Conservation (phyloP, 30 jellyfish, hydroid and myxozoan genomes). For the Mastigias papua region DNA sequence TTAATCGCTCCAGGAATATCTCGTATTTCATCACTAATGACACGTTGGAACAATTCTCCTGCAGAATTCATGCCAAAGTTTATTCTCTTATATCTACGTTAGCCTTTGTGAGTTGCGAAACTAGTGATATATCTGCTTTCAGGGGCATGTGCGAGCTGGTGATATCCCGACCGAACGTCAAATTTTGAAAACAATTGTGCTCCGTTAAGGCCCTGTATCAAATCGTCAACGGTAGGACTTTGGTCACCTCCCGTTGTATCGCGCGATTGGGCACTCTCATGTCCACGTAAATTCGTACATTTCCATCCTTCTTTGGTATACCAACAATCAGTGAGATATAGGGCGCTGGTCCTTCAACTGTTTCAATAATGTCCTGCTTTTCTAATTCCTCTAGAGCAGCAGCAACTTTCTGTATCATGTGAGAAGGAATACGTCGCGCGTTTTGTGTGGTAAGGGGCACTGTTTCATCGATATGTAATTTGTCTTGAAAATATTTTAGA, state of each 20-base stretch:
- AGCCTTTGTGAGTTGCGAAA: conserved; percentile 50
- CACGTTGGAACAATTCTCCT: conserved; percentile 38
- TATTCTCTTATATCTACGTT: conserved; percentile 29
- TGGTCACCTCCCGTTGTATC: conserved; percentile 52
- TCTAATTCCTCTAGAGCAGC: conserved; percentile 49
- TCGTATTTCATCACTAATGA: conserved; percentile 45
- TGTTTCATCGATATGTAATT: conserved; percentile 32
- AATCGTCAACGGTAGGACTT: conserved; percentile 52
- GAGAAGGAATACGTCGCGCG: conserved; percentile 45
- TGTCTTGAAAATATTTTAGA: conserved; percentile 34
- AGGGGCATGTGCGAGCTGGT: conserved; percentile 48
- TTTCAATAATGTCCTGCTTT: conserved; percentile 56
- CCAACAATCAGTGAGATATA: conserved; percentile 21
- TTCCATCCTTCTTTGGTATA: conserved; percentile 51
- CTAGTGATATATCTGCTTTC: conserved; percentile 52
- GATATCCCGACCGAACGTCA: conserved; percentile 42
- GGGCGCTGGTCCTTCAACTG: conserved; percentile 54
- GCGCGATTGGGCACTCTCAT: conserved; percentile 63
- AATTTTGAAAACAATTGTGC: conserved; percentile 49
- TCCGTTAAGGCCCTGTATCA: conserved; percentile 54
- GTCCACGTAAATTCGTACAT: conserved; percentile 50
- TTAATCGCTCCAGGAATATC: conserved; percentile 64
- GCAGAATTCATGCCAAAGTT: conserved; percentile 6
- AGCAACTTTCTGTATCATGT: conserved; percentile 50
- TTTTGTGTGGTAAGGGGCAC: conserved; percentile 58